phyloP scores from a whole-genome alignment of 2,888 invertebrate species.

The Hyposoter dolosus region DNA sequence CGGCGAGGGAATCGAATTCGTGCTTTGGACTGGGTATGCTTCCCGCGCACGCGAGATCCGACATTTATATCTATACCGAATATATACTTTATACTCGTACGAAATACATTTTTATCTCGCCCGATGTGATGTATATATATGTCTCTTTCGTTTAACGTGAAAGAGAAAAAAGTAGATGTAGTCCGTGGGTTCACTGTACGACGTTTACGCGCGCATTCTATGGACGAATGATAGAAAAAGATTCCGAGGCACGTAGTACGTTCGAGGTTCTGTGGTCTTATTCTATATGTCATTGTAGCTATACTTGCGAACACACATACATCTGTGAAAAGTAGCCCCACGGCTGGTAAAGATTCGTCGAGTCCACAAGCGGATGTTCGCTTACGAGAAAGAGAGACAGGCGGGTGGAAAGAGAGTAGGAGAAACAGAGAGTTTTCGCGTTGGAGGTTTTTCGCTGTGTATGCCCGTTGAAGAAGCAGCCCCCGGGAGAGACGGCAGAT shows the following conservation, averaged over 20 bases:
- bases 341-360: slow-evolving; percentile 43
- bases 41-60: slow-evolving; percentile 54
- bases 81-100: slow-evolving; percentile 36
- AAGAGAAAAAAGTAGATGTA: slow-evolving; percentile 33
- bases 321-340: slow-evolving; percentile 27
- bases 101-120: slow-evolving; percentile 32
- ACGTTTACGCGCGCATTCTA: slow-evolving; percentile 47
- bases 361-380: slow-evolving; percentile 39
- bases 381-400: slow-evolving; percentile 14
- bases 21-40: slow-evolving; percentile 96
- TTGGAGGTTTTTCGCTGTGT: slow-evolving; percentile 44
- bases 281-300: slow-evolving; percentile 1
- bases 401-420: background rate
- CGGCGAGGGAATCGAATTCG: slow-evolving; percentile 95
- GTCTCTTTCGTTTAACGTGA: slow-evolving; percentile 14
- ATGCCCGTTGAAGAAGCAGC: slow-evolving; percentile 36
- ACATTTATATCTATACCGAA: slow-evolving; percentile 33
- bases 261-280: slow-evolving; percentile 17
- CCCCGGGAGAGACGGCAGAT: slow-evolving; percentile 29
- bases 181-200: slow-evolving; percentile 41
- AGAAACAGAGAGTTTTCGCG: slow-evolving; percentile 6
- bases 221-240: slow-evolving; percentile 18
- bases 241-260: slow-evolving; percentile 49
- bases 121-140: background rate
- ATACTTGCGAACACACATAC: slow-evolving; percentile 6